These are phyloP conservation scores for Odontamblyopus lacepedii DNA, from an alignment of 2,797 vertebrate species.

Conservation along the genomic window DNA sequence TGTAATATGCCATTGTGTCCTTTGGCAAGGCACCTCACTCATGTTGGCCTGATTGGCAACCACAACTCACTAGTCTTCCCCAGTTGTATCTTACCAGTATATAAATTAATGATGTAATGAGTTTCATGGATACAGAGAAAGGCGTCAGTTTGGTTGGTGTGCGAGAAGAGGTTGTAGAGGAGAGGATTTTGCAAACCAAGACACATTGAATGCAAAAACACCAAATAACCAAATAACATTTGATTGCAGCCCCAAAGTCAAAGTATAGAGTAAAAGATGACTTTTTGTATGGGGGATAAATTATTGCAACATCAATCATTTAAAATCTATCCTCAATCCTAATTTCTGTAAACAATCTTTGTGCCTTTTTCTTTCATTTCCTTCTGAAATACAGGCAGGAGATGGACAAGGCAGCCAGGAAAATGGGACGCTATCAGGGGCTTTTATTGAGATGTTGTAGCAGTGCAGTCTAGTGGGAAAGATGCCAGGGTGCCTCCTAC, in stretches of 20 bases:
- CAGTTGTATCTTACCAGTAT: no score
- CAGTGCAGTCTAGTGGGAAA: constrained; percentile 6
- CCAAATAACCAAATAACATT: not conserved
- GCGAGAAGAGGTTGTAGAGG: not conserved
- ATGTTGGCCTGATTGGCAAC: no score
- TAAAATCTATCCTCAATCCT: not conserved
- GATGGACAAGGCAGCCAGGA: constrained; percentile 3
- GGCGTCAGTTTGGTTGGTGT: not conserved
- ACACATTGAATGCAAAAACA: not conserved
- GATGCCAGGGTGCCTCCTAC: constrained; percentile 60
- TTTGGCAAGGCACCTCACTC: no score
- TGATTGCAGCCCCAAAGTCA: not conserved
- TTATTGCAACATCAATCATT: not conserved
- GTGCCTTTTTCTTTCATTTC: constrained; percentile 13
- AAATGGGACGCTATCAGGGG: not conserved
- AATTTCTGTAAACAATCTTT: not conserved
- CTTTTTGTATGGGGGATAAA: not conserved
- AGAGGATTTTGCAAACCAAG: not conserved
- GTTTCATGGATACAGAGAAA: not conserved
- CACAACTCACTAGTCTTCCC: no score
- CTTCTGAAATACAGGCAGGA: constrained; percentile 8
- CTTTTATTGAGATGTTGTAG: constrained; percentile 9
- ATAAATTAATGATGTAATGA: not conserved
- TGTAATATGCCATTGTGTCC: no score
- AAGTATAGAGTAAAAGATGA: not conserved